Evolutionary conservation across 1,140 invertebrate species (phyloP), one percentile per base, ranked within the genome.

Genomic region (Hormaphis cornu): DNA sequence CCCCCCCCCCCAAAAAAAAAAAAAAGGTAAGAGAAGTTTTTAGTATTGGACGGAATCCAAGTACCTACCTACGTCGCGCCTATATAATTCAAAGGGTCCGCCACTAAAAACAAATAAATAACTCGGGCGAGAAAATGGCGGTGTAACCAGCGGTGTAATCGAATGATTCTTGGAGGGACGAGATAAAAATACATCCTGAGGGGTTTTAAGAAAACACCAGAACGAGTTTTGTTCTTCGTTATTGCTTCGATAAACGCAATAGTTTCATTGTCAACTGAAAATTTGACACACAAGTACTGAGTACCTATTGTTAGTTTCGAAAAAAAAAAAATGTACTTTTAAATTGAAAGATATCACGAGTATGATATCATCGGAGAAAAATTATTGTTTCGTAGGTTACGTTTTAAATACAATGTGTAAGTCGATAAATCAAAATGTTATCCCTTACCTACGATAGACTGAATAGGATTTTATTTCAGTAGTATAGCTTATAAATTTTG

Each of bases 51-150:
- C 22, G n/a, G 12, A 35, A 35, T 33, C 53, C 53, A 56, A 56
- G 14, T 35, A 2, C 30, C 14, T n/a, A n/a, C n/a, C n/a, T n/a
- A n/a, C 42, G 42, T 46, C 30, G 18, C 3, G 16, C 26, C 40
- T 46, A 26, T 20, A 33, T 46, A 63, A 63, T 63, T 46, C 26
- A 5, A 63, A 63, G 26, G 26, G 40, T 46, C 6, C 9, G 18
- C 42, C 4, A 20, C 26, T 63, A 30, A 63, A 63, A 63, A 44
- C 59, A 46, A 63, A 63, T 63, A 46, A 63, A 63, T 63, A 63
- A 63, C 59, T 24, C 0, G 26, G n/a, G 42, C 4, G 30, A 59
- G 18, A 16, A n/a, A 6, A 30, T 28, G n/a, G 26, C 9, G 9
- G 18, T 24, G 37, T 18, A 28, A 20, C 58, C 16, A 61, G 35